Evolutionary conservation across 2,888 invertebrate genomes (phyloP), one percentile per base, ranked within the genome.

Genomic region (Pseudococcus longispinus): DNA sequence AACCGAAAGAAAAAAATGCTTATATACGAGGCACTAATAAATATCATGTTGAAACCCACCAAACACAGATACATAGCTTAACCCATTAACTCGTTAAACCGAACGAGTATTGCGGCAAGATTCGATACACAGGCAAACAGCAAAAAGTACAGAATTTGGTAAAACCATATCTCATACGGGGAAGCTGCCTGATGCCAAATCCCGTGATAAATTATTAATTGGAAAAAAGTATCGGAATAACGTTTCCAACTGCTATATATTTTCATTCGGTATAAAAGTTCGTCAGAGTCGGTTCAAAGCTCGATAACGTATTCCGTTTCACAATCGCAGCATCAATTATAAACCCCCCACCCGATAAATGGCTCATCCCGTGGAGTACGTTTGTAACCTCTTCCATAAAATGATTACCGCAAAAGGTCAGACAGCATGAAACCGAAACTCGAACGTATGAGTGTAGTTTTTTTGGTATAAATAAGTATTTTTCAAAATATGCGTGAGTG

Each of bases 251-350:
- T 18, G 23, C 13, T 20, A 80, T 80, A 20, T 37, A 42, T 80
- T 80, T 42, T 80, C 77, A 29, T 26, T 51, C n/a, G 6, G n/a
- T 65, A 11, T 65, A 26, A 37, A 74, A 74, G 18, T 37, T 74
- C 37, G 32, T 13, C 37, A 29, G 26, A 70, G 26, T 26, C 2
- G n/a, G 8, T 74, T 37, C 77, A 11, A 80, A 80, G 42, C 77
- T 80, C 42, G 13, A 42, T 74, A 74, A 74, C 74, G 74, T 80
- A 42, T 80, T 80, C 77, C 26, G 11, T 80, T 42, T 29, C 42
- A 13, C 37, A 80, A 80, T 80, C 37, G 20, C 20, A 60, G 20
- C 13, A 74, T 74, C 74, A 74, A 74, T 74, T 74, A 74, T 37
- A 29, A 74, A 74, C 32, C 37, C 65, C 20, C 23, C 13, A 23